phyloP scores from a whole-genome alignment of 2,797 vertebrate species.

The Onychomys torridus region DNA sequence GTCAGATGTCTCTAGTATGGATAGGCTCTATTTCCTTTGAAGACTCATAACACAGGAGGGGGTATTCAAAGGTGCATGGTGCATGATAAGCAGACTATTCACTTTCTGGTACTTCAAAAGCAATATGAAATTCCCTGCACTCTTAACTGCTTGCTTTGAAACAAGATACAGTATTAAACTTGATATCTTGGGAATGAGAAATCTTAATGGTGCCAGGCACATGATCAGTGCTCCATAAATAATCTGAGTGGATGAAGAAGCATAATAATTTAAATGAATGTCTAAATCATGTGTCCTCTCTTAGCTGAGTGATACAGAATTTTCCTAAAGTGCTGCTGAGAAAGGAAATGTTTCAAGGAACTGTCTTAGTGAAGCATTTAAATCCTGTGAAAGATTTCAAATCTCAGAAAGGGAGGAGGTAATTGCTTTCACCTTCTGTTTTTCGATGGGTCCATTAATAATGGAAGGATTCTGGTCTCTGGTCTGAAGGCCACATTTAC shows the following conservation, averaged over 20 bases:
- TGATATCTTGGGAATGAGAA: slow-evolving; percentile 24
- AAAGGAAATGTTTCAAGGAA: background rate
- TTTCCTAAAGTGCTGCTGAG: background rate
- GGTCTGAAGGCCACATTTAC: background rate
- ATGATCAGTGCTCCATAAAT: background rate
- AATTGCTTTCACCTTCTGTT: slow-evolving; percentile 2
- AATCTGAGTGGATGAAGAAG: slow-evolving; percentile 17
- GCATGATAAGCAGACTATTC: background rate
- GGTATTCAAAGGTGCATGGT: background rate
- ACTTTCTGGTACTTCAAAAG: background rate
- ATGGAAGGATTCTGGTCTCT: background rate
- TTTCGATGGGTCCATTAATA: slow-evolving; percentile 6
- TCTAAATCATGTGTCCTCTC: background rate
- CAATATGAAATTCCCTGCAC: background rate
- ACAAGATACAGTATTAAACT: slow-evolving; percentile 56
- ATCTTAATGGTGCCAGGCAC: background rate
- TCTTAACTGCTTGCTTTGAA: slow-evolving; percentile 17
- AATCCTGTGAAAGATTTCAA: slow-evolving; percentile 35
- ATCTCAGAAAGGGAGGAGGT: slow-evolving; percentile 22
- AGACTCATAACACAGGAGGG: background rate
- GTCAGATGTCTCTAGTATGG: background rate
- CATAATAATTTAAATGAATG: slow-evolving; percentile 3
- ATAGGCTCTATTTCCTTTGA: background rate
- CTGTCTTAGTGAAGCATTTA: background rate
- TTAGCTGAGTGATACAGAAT: background rate